Percentiles rank a stretch among this genome's conserved stretches.
phyloP scores from a whole-genome alignment of 2,113 vertebrate species.

The Tetrax tetrax region DNA sequence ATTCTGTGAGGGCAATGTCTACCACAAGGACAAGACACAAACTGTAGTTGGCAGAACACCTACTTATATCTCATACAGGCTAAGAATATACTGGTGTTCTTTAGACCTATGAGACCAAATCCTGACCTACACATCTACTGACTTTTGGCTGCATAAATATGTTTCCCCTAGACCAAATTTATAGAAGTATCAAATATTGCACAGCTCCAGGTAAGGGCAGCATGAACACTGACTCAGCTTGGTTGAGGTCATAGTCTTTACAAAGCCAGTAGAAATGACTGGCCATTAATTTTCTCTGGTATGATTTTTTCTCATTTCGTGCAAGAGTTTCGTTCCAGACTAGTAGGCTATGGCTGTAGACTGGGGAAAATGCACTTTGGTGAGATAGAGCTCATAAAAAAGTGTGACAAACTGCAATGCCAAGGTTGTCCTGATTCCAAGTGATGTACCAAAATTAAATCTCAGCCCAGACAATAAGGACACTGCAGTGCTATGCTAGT shows the following conservation, averaged over 20 bases:
- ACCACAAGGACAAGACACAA: background rate
- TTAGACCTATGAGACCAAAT: background rate
- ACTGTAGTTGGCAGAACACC: background rate
- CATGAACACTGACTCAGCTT: background rate
- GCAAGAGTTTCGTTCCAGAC: background rate
- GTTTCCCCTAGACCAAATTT: background rate
- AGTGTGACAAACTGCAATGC: constrained; percentile 32
- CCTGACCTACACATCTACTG: background rate
- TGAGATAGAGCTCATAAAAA: constrained; percentile 3
- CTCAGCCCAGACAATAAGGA: background rate
- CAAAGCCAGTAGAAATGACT: constrained; percentile 12
- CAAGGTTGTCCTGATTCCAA: constrained; percentile 32
- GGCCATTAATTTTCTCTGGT: constrained; percentile 50
- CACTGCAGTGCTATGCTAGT: background rate
- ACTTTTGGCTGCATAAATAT: background rate
- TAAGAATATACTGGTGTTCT: background rate
- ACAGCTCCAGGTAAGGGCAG: background rate
- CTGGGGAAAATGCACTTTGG: background rate
- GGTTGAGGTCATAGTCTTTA: constrained; percentile 15
- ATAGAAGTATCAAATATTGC: background rate
- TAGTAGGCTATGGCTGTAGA: background rate
- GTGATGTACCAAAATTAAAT: constrained; percentile 7
- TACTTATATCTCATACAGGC: background rate
- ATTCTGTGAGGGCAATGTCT: background rate
- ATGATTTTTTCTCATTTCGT: constrained; percentile 16